phyloP scores from a whole-genome alignment of 2,113 vertebrate species.

The Ardeotis arabs region DNA sequence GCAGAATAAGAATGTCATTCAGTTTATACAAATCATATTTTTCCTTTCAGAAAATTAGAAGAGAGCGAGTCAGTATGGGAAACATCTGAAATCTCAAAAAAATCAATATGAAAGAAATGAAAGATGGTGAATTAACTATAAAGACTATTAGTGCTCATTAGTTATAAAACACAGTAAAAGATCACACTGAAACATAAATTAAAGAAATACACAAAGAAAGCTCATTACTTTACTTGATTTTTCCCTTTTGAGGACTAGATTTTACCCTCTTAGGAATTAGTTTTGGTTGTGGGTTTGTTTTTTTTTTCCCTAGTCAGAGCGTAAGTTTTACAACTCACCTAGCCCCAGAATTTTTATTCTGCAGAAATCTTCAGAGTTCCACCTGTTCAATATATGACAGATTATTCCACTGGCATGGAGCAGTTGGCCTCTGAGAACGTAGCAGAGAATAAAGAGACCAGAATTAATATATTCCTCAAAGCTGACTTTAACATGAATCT shows the following conservation, averaged over 20 bases:
- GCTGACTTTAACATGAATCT: neutral
- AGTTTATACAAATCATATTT: slow-evolving; percentile 6
- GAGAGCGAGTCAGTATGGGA: neutral
- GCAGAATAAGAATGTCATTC: neutral
- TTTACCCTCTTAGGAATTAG: neutral
- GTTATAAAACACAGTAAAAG: neutral
- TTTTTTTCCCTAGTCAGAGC: neutral
- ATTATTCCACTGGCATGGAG: neutral
- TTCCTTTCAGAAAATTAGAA: neutral
- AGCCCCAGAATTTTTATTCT: neutral
- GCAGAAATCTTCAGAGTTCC: neutral
- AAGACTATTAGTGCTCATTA: neutral
- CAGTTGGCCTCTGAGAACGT: neutral
- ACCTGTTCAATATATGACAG: neutral
- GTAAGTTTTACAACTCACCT: neutral
- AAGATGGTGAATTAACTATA: neutral
- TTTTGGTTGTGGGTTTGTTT: neutral
- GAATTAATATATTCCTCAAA: neutral
- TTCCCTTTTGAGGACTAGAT: neutral
- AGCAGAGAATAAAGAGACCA: neutral
- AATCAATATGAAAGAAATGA: neutral
- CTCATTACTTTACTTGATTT: neutral
- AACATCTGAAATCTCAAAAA: neutral
- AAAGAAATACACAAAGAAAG: neutral
- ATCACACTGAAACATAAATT: neutral